Evolutionary conservation across 2,888 invertebrate genomes (phyloP).

Genomic region (Chymomyza procnemis): DNA sequence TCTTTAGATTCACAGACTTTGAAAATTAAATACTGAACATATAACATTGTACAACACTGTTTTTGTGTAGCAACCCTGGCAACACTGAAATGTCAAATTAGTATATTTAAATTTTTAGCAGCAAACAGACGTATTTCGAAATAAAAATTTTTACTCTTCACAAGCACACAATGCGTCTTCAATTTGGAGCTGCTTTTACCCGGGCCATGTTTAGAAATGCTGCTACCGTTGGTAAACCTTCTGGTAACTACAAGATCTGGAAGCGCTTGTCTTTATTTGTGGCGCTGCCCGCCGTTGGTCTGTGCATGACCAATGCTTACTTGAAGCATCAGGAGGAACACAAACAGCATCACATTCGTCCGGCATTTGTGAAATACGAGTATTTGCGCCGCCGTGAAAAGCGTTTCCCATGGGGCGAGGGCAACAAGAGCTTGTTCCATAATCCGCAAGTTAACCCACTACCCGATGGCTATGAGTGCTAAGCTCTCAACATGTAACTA

Average conservation of each 20-base stretch:
- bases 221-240: conserved; percentile 71
- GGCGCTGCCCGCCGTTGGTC: conserved; percentile 85
- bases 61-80: background rate
- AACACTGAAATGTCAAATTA: background rate
- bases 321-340: conserved; percentile 82
- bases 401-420: conserved; percentile 97
- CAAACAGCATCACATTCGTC: conserved; percentile 80
- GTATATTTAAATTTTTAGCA: background rate
- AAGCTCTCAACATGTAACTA: conserved; percentile 31
- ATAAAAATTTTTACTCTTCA: conserved; percentile 75
- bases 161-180: conserved; percentile 75
- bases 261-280: conserved; percentile 87
- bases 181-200: conserved; percentile 65
- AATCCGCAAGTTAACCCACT: conserved; percentile 89
- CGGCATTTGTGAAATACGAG: conserved; percentile 88
- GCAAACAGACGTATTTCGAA: background rate
- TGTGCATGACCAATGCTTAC: conserved; percentile 88
- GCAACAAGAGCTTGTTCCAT: conserved; percentile 91
- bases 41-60: background rate
- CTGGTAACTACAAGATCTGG: conserved; percentile 84
- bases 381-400: conserved; percentile 88
- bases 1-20: too few species aligned
- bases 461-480: conserved; percentile 88
- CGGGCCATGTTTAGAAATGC: conserved; percentile 71
- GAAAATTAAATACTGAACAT: too few species aligned